phyloP scores from a whole-genome alignment of 2,888 invertebrate species.

The Panorpa germanica region DNA sequence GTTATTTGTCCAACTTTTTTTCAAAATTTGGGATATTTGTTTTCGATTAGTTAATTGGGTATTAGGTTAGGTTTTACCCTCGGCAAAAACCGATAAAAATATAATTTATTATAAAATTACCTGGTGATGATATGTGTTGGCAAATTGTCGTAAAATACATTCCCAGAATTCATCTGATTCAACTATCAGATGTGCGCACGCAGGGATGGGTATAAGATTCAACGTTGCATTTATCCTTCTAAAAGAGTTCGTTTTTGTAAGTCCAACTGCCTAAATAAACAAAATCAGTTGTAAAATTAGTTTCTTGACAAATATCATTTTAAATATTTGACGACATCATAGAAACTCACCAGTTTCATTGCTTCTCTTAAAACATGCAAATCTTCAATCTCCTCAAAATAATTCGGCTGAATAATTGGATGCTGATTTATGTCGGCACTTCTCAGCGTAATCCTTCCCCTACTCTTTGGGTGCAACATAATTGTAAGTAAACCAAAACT shows the following conservation, averaged over 20 bases:
- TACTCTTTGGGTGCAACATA: slow-evolving; percentile 44
- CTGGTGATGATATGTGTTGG: slow-evolving; percentile 53
- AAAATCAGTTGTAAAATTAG: no score
- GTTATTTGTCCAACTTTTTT: no score
- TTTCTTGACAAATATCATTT: no score
- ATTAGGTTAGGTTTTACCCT: no score
- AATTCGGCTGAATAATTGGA: slow-evolving; percentile 49
- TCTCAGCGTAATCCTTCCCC: slow-evolving; percentile 43
- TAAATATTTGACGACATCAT: no score
- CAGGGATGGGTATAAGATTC: slow-evolving; percentile 36
- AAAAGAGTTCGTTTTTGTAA: slow-evolving; percentile 36
- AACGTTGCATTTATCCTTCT: slow-evolving; percentile 35
- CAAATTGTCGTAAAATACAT: slow-evolving; percentile 44
- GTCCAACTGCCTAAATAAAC: slow-evolving; percentile 26
- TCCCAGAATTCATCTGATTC: slow-evolving; percentile 47
- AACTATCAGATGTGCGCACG: slow-evolving; percentile 34
- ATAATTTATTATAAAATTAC: no score
- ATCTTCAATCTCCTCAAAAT: slow-evolving; percentile 42
- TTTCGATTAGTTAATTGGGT: no score
- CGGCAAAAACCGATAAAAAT: no score
- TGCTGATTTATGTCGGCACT: slow-evolving; percentile 40
- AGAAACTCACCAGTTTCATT: slow-evolving; percentile 31
- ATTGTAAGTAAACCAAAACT: slow-evolving; percentile 31
- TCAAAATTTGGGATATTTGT: no score
- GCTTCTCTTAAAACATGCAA: slow-evolving; percentile 35